Conservation (phyloP, 2,113 vertebrate genomes). For the Saimiri boliviensis region DNA sequence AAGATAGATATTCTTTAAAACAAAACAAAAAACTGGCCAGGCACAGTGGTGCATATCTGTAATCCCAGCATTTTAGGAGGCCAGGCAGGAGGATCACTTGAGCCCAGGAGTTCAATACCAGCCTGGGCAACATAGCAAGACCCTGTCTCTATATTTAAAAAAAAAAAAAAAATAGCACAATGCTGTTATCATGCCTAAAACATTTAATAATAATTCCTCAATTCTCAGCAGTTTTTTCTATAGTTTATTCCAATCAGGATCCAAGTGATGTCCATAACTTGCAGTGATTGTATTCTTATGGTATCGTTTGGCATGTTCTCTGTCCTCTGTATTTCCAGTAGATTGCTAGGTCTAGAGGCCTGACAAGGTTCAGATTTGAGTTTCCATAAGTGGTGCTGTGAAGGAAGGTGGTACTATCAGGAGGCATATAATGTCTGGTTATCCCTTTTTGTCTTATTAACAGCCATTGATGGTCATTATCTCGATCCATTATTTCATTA, state of each 20-base stretch:
- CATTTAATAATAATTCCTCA: conserved; percentile 35
- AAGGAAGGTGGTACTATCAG: background rate
- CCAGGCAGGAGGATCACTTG: no score
- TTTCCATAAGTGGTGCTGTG: background rate
- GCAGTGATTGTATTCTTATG: background rate
- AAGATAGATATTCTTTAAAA: conserved; percentile 28
- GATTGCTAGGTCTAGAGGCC: background rate
- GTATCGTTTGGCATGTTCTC: background rate
- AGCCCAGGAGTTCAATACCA: no score
- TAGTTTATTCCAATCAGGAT: conserved; percentile 26
- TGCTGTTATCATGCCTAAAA: conserved; percentile 17
- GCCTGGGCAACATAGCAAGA: no score
- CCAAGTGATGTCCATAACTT: conserved; percentile 44
- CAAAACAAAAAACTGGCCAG: no score
- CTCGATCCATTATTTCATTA: conserved; percentile 19
- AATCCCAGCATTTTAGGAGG: no score
- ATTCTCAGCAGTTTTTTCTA: conserved; percentile 9
- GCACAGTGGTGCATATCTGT: background rate
- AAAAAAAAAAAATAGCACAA: background rate
- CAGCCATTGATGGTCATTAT: background rate
- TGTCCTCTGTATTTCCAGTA: background rate
- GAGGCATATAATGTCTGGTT: conserved; percentile 13
- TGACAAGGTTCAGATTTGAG: background rate
- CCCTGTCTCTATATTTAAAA: background rate
- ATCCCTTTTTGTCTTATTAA: conserved; percentile 29